A percentile compares a stretch with the other conserved stretches of the same genome.
Evolutionary conservation across 2,797 vertebrate species (phyloP).

Genomic region (Onychomys arenicola): DNA sequence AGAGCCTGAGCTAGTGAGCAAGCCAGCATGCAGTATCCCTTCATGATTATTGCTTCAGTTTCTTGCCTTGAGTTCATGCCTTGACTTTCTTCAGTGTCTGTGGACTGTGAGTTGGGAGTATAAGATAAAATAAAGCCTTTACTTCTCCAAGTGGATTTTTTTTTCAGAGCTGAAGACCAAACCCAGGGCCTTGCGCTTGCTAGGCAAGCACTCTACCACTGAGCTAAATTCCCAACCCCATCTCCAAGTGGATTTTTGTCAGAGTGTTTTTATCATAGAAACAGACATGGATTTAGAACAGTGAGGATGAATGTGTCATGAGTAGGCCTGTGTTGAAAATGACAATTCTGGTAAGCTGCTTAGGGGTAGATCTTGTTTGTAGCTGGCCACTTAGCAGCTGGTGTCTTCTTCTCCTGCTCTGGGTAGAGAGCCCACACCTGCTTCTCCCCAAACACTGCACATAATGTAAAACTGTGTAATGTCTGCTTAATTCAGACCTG

Average conservation of each 20-base stretch:
- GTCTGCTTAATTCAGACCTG: neutral
- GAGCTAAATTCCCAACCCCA: no score
- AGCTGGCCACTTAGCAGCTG: neutral
- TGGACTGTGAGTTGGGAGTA: neutral
- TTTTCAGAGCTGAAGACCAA: no score
- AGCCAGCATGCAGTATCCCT: neutral
- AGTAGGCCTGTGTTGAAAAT: neutral
- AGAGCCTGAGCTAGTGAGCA: neutral
- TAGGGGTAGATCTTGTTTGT: neutral
- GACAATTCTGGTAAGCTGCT: neutral
- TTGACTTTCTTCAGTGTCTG: neutral
- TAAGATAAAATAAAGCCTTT: neutral
- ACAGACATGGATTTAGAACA: neutral
- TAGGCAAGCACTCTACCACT: no score
- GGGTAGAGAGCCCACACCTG: neutral
- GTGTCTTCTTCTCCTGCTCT: neutral
- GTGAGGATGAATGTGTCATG: accelerated
- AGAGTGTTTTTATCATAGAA: neutral
- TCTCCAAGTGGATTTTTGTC: neutral
- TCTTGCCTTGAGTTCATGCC: neutral
- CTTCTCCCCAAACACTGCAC: neutral
- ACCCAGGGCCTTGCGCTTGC: no score
- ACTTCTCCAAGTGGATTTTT: neutral
- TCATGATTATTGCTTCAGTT: neutral
- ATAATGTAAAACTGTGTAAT: neutral